Evolutionary conservation across 2,797 vertebrate genomes (phyloP).

Genomic region (Gallinago solitaria): DNA sequence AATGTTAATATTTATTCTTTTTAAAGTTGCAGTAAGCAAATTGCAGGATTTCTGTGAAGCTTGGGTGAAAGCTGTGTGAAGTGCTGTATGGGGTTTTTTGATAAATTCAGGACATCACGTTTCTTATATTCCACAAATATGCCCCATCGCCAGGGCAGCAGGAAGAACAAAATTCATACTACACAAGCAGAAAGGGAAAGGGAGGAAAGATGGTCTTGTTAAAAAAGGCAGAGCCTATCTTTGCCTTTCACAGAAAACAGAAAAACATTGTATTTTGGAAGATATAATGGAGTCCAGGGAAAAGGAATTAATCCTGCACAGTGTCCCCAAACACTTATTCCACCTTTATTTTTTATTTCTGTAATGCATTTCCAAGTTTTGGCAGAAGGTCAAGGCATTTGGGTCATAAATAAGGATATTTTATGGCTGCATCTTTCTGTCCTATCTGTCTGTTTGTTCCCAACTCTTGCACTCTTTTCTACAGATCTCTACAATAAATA

Average conservation of each 20-base stretch:
- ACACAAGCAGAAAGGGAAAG: neutral
- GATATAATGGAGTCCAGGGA: neutral
- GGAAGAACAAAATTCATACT: neutral
- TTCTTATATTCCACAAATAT: neutral
- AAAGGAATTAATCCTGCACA: neutral
- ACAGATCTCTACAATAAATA: neutral
- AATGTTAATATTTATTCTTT: neutral
- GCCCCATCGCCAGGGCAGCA: neutral
- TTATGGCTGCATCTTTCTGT: neutral
- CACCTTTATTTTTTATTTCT: neutral
- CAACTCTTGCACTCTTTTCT: neutral
- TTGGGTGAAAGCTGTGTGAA: neutral
- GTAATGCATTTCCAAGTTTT: constrained; percentile 9
- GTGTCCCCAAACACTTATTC: neutral
- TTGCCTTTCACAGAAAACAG: neutral
- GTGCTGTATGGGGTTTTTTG: neutral
- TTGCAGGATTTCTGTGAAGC: neutral
- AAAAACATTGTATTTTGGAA: neutral
- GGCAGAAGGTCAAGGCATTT: neutral
- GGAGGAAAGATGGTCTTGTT: neutral
- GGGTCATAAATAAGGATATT: constrained; percentile 7
- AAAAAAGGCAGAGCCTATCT: neutral
- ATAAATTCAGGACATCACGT: neutral
- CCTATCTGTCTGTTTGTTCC: neutral
- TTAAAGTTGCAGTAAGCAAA: neutral